Evolutionary conservation across 1,140 invertebrate genomes (phyloP).

Genomic region (Dinoponera quadriceps): DNA sequence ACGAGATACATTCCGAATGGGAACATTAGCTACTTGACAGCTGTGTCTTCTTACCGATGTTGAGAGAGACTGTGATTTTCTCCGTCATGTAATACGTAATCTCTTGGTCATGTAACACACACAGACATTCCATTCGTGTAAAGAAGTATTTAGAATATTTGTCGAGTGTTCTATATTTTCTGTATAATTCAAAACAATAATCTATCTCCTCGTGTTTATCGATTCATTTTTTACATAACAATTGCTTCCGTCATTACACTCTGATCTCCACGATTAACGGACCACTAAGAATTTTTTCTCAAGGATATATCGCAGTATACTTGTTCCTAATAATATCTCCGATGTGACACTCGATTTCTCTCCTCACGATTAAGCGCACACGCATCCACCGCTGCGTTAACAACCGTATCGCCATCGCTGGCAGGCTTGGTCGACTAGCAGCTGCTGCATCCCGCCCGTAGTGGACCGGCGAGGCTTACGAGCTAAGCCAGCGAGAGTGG

Average conservation of each 20-base stretch:
- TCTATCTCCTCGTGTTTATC: too few species aligned
- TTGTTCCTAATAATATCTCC: neutral
- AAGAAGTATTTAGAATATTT: neutral
- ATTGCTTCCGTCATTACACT: too few species aligned
- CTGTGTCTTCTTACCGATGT: neutral
- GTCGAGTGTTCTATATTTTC: neutral
- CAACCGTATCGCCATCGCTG: neutral
- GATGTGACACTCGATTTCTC: neutral
- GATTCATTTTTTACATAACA: too few species aligned
- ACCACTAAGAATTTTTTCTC: too few species aligned
- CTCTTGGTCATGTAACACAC: neutral
- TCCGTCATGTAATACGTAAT: neutral
- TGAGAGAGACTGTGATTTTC: neutral
- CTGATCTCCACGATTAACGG: too few species aligned
- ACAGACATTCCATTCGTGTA: neutral
- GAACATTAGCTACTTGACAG: too few species aligned
- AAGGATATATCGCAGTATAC: too few species aligned
- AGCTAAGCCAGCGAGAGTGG: slow-evolving; percentile 30
- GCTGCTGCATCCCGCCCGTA: slow-evolving; percentile 40
- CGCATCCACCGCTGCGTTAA: slow-evolving; percentile 18
- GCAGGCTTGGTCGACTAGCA: slow-evolving; percentile 36
- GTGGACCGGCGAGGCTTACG: slow-evolving; percentile 36
- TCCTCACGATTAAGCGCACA: neutral
- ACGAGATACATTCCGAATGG: slow-evolving; percentile 13
- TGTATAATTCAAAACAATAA: neutral